phyloP scores from a whole-genome alignment of 2,888 invertebrate species.

The Sinodicranocentrus sp. region DNA sequence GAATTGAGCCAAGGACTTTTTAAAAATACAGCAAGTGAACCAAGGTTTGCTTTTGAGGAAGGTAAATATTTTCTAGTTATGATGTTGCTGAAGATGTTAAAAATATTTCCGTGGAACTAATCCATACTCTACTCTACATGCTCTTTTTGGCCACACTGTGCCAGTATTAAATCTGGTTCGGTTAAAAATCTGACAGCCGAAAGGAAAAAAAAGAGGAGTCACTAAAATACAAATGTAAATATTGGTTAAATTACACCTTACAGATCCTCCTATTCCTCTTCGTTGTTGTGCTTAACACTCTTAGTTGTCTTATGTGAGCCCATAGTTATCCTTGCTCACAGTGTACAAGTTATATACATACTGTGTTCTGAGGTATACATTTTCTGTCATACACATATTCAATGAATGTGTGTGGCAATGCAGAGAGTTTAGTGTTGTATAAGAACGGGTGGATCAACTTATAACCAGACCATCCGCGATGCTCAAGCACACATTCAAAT shows the following conservation, averaged over 20 bases:
- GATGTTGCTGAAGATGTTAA: conserved; percentile 36
- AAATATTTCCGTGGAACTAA: conserved; percentile 31
- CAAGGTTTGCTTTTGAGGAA: conserved; percentile 9
- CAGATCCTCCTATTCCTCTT: conserved; percentile 53
- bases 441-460: conserved; percentile 53
- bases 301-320: neutral
- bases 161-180: conserved; percentile 55
- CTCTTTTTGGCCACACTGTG: conserved; percentile 55
- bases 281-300: conserved; percentile 37
- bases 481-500: conserved; percentile 4
- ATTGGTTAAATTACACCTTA: conserved; percentile 66
- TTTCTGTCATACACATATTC: conserved; percentile 43
- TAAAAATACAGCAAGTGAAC: conserved; percentile 41
- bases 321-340: conserved; percentile 17
- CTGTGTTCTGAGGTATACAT: neutral
- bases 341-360: conserved; percentile 20
- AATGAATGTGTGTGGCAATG: conserved; percentile 33
- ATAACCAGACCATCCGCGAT: conserved; percentile 30
- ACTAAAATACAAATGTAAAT: conserved; percentile 63
- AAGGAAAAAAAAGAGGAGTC: conserved; percentile 63
- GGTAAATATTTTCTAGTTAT: conserved; percentile 31
- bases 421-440: neutral
- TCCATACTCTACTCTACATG: conserved; percentile 40
- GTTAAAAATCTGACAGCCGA: conserved; percentile 67
- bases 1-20: conserved; percentile 52